Base-by-base conservation (phyloP, 2,797 vertebrate genomes). In the Echeneis naucrates region DNA sequence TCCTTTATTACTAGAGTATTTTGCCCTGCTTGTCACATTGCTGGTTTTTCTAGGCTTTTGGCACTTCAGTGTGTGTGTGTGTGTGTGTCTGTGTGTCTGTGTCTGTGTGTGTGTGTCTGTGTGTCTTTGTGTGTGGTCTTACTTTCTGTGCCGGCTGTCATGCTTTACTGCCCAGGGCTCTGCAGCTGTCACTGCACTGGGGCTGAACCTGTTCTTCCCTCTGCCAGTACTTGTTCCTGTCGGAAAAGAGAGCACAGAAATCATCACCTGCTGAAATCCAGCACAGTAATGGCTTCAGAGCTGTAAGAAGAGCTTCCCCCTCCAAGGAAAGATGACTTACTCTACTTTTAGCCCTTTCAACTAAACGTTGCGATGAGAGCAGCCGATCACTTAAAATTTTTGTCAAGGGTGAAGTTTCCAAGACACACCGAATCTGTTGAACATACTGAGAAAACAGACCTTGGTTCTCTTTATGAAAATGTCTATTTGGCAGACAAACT, bases 101-200 rank as follows among this genome's bases (percentile, higher is more conserved):
- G n/a, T n/a, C n/a, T n/a, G 33, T 4, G 53, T 67, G 56, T 75
- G 65, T 71, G 48, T 45, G 81, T n/a, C n/a, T n/a, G n/a, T n/a
- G n/a, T n/a, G n/a, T n/a, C n/a, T n/a, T n/a, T n/a, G n/a, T n/a
- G n/a, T 84, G 88, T 83, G 87, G 84, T 60, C 77, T 38, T 38
- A 24, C 59, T 54, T 54, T 80, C 75, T 82, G 56, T 19, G 57
- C 74, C 77, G 84, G 70, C 86, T 87, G 89, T 87, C 84, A 84
- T 37, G 67, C 66, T 89, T 91, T 92, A 90, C 83, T 81, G 85
- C 87, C 71, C 84, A 27, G 40, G 78, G 83, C 38, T 8, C 75
- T 64, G 74, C 92, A 92, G 89, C 91, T 92, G 92, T 87, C 84
- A 78, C 67, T 75, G 82, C 82, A 79, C 84, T 11, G 0, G 21